Conservation (phyloP, 2,797 vertebrate species). For the Phalloptychus januarius region DNA sequence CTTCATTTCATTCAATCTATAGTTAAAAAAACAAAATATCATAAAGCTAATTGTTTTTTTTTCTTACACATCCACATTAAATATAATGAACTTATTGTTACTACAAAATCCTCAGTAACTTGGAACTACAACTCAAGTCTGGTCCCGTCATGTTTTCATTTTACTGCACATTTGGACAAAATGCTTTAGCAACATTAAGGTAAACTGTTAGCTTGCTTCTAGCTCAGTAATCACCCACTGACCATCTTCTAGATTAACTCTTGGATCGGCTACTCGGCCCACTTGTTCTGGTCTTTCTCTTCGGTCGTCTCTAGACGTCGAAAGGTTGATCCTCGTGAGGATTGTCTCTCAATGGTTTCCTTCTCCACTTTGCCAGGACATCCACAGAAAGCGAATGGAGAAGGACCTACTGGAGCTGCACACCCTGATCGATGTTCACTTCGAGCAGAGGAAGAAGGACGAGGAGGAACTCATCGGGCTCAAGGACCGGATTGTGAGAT, state of each 20-base stretch:
- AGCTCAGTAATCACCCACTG: background rate
- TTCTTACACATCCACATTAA: no score
- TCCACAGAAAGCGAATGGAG: constrained; percentile 94
- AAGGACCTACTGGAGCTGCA: constrained; percentile 91
- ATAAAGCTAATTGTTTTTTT: no score
- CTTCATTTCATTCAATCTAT: no score
- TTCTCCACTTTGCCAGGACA: constrained; percentile 80
- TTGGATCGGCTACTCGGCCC: background rate
- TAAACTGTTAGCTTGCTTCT: background rate
- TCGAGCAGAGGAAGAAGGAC: constrained; percentile 93
- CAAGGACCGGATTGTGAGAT: constrained; percentile 87
- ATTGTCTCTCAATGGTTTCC: background rate
- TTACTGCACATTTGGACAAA: no score
- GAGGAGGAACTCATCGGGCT: constrained; percentile 90
- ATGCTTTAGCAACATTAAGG: background rate
- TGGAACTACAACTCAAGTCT: no score
- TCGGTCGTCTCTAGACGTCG: background rate
- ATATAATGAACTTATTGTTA: background rate
- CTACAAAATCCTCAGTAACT: no score
- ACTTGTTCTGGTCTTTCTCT: background rate
- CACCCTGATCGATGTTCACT: constrained; percentile 90
- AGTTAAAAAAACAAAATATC: no score
- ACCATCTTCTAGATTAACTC: background rate
- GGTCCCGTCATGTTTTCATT: background rate
- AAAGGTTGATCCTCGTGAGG: no score